Evolutionary conservation across 2,797 vertebrate species (phyloP), one percentile per base, ranked within the genome.

Genomic region (Cryptoblepharus egeriae): DNA sequence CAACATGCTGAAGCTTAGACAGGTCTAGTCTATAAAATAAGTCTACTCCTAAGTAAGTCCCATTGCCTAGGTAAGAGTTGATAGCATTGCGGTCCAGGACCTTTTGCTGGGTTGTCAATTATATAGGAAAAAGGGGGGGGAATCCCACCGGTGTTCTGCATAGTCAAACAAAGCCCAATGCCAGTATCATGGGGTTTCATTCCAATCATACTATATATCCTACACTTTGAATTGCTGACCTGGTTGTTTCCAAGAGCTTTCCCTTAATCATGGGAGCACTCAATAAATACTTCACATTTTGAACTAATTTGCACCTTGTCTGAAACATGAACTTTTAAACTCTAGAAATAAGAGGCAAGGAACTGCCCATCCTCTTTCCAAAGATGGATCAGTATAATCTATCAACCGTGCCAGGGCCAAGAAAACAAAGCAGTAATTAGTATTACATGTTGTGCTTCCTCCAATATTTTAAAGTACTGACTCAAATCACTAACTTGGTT

Each of bases 271-370:
- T 57, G 35, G 24, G 37, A 76, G 37, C 24, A 42, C 35, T 35
- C 71, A 35, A 80, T 45, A 0, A 1, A 88, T 13, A 0, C 77
- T 80, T 73, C 73, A 65, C 64, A 79, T 87, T 88, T 79, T 80
- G 39, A 90, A 85, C 30, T 12, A 83, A 81, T 70, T 88, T 77
- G 57, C 78, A 82, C 45, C 28, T 79, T 73, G 75, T 26, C 1
- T 26, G 80, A 42, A 78, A 42, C 20, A 9, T 3, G 5, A 78
- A 87, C 32, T 78, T 68, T 88, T 83, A 28, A 71, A 42, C 37
- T 80, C n/a, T n/a, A 26, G 76, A 79, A 72, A 71, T 2, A 73
- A 60, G 60, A 79, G 68, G 68, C 16, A 49, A n/a, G 24, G 24
- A 72, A 80, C 45, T 74, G 71, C 58, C 39, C 4, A 77, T 67